Evolutionary conservation across 2,113 vertebrate genomes (phyloP).

Genomic region (Gnathonemus echidnorhynchus): DNA sequence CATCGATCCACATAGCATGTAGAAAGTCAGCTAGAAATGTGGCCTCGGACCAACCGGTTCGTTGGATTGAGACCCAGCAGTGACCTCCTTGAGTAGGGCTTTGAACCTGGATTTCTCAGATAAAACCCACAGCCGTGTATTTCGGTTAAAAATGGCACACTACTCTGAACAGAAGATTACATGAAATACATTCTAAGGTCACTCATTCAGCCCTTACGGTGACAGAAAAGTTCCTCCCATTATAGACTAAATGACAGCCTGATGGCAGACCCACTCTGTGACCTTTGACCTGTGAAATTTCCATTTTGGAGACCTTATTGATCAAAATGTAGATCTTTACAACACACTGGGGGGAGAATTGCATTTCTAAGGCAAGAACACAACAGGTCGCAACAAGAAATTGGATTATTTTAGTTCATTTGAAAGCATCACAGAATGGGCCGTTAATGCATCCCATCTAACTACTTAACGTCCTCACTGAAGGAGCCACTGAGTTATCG

Average conservation of each 20-base stretch:
- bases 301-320: slow-evolving; percentile 36
- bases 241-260: slow-evolving; percentile 45
- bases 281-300: slow-evolving; percentile 47
- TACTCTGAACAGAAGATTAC: not conserved
- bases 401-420: not conserved
- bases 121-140: not conserved
- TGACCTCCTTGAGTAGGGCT: not conserved
- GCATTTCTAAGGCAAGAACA: slow-evolving; percentile 41
- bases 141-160: not conserved
- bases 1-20: not conserved
- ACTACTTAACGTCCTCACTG: not conserved
- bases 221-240: slow-evolving; percentile 7
- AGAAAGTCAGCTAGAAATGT: not conserved
- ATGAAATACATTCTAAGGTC: not conserved
- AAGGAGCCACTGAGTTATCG: not conserved
- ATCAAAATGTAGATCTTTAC: slow-evolving; percentile 37
- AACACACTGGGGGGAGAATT: slow-evolving; percentile 31
- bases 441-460: not conserved
- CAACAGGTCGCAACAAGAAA: slow-evolving; percentile 30
- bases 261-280: slow-evolving; percentile 36
- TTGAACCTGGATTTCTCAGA: not conserved
- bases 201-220: not conserved
- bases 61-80: not conserved
- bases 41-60: not conserved
- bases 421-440: not conserved